Base-by-base conservation (phyloP, 2,797 vertebrate genomes). In the Trachops cirrhosus region DNA sequence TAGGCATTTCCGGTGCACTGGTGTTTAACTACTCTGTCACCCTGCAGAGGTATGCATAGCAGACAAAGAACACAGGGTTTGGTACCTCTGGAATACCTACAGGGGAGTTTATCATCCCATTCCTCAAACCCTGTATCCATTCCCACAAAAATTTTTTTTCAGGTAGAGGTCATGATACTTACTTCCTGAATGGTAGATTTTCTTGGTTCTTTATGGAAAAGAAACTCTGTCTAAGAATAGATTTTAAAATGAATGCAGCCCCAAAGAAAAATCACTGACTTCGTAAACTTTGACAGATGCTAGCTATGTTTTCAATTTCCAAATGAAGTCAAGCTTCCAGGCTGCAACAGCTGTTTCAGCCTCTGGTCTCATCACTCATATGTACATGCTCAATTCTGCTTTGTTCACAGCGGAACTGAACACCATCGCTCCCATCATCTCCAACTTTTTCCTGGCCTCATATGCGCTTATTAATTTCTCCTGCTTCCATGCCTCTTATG, bases 381-480 rank as follows among this genome's bases (percentile, higher is more conserved):
- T 1, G 16, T 79, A 1, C 82, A 50, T 6, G 22, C 80, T 84
- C 95, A 26, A 92, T 86, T 97, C 62, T 97, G 91, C 50, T 95
- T 94, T 44, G 93, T 93, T 98, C 97, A 24, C 97, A 99, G 99
- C 99, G 82, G 98, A 99, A 92, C 98, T 99, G 96, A 99, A 99
- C 26, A 97, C 98, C 94, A 99, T 99, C 1, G 99, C 99, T 79
- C 99, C 99, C 19, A 99, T 99, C 98, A 99, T 99, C 98, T 99
- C 99, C 80, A 99, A 99, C 99, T 99, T 99, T 98, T 99, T 99
- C 98, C 97, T 99, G 98, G 99, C 99, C 84, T 99, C 99, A 0
- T 99, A 99, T 0, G 99, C 99, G 8, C 99, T 99, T 97, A 99
- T 99, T 98, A 99, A 99, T 96, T 99, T 99, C 98, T 99, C 99